These are phyloP conservation scores for Prinia subflava DNA, from an alignment of 2,113 vertebrate species.

Conservation along the genomic window DNA sequence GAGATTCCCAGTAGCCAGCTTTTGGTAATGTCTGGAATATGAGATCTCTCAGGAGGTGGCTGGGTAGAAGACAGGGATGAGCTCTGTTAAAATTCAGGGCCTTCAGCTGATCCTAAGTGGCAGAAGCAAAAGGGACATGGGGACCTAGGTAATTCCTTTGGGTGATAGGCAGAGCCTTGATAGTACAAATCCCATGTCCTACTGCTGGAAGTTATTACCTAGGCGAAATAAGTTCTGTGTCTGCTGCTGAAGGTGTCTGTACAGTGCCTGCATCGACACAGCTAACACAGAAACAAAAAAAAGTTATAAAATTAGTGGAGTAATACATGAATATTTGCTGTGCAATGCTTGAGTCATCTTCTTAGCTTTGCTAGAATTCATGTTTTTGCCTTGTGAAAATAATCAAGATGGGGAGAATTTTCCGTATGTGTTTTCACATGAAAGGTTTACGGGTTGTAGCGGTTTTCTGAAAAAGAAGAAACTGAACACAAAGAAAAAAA, in stretches of 20 bases:
- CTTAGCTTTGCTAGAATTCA: neutral
- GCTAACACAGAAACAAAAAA: neutral
- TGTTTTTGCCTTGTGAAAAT: neutral
- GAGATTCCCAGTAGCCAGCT: neutral
- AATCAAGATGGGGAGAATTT: neutral
- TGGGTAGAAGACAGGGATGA: rapidly evolving
- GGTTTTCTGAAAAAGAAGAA: neutral
- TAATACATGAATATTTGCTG: neutral
- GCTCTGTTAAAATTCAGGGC: neutral
- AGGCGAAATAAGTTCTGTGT: neutral
- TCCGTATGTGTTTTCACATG: neutral
- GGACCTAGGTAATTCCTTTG: neutral
- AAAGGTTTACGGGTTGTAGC: neutral
- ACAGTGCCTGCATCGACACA: neutral
- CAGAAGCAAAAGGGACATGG: neutral
- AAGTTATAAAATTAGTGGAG: neutral
- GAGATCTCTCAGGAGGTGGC: neutral
- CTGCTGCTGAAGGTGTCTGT: neutral
- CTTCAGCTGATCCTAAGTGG: neutral
- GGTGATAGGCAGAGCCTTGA: neutral
- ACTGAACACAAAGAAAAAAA: neutral
- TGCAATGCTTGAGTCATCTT: neutral
- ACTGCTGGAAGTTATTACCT: neutral
- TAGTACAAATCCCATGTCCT: neutral
- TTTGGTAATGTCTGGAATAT: neutral